Percentiles rank a stretch among this genome's conserved stretches.
Conservation (phyloP, 2,113 vertebrate species). For the Neolamprologus hecqui region DNA sequence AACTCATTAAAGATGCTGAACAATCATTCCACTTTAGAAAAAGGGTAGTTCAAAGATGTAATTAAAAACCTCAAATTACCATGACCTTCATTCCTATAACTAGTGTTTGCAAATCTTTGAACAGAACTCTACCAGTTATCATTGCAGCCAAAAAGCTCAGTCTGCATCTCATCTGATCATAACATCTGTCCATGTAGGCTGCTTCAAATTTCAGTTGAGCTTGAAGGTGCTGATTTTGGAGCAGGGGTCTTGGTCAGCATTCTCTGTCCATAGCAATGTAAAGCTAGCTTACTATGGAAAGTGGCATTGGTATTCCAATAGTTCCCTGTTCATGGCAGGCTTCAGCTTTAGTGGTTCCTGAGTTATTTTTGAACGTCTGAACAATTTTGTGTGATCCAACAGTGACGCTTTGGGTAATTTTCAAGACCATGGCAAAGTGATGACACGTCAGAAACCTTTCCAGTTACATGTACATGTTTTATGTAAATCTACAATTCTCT, state of each 20-base stretch:
- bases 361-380: background rate
- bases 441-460: background rate
- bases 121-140: background rate
- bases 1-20: background rate
- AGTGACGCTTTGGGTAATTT: background rate
- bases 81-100: fast-evolving
- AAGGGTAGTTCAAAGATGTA: background rate
- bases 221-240: background rate
- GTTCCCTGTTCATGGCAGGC: background rate
- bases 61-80: background rate
- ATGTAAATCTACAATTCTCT: background rate
- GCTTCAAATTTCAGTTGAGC: background rate
- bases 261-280: background rate
- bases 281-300: background rate
- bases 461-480: background rate
- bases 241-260: background rate
- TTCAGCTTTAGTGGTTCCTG: background rate
- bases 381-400: background rate
- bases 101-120: background rate
- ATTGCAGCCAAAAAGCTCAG: background rate
- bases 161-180: background rate
- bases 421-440: background rate
- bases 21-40: background rate
- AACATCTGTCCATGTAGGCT: background rate
- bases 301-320: background rate